Base-by-base conservation (phyloP, 2,888 invertebrate species). In the Agrochola macilenta region DNA sequence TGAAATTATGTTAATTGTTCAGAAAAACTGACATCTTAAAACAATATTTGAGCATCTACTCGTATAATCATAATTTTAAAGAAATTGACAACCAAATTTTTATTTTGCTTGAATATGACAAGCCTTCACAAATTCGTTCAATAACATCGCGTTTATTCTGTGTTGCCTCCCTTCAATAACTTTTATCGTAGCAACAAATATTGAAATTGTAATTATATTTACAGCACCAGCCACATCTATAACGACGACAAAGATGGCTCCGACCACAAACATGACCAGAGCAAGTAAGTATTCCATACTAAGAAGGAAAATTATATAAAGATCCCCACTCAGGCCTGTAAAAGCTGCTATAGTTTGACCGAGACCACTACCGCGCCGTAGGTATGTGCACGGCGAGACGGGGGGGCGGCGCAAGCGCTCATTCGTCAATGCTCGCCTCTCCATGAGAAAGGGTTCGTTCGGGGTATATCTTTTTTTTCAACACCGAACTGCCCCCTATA, bases 241-340 rank as follows among this genome's bases (percentile, higher is more conserved):
- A 95, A 95, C 79, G 97, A 97, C 79, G 97, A 97, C 63, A 97
- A 96, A 87, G 97, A 97, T 63, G 95, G 95, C n/a, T 96, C 96
- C 4, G 97, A 97, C 82, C 96, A 97, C 87, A 97, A 96, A 89
- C 97, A 96, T 78, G 97, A 97, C 89, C 97, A 97, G 89, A 97
- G 96, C 96, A 97, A 96, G 97, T 97, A 82, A 95, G 97, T 69
- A 60, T 54, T n/a, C 54, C 23, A 23, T 54, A 54, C 23, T 23
- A 46, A 23, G 23, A 9, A 52, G 3, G 23, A 52, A 52, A 7
- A 46, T 46, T 12, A 46, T 46, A 11, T 1, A 11, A 43, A 43
- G 43, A 11, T n/a, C n/a, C n/a, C n/a, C n/a, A n/a, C n/a, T n/a
- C 43, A 43, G 43, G 43, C 43, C 11, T 43, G 43, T 43, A 43